Base-by-base conservation (phyloP, 2,888 invertebrate genomes). In the Pherbina coryleti region DNA sequence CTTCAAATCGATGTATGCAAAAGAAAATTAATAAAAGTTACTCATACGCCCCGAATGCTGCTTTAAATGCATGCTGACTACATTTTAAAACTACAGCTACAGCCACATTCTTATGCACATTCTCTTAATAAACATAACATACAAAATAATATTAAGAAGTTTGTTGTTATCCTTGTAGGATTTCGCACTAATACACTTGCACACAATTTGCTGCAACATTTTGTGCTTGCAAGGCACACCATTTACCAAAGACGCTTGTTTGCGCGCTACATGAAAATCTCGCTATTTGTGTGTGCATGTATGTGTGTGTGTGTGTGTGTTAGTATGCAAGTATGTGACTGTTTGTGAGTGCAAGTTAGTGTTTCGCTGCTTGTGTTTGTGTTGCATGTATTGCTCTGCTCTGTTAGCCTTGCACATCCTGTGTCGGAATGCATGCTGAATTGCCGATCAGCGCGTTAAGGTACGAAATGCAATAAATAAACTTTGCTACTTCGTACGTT, bases 201-300 rank as follows among this genome's bases (percentile, higher is more conserved):
- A 19, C 22, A 49, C 22, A 69, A 14, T 22, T 22, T 9, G 17
- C 44, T 28, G 22, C 17, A 34, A n/a, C 31, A 34, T 51, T 75
- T 57, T 34, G 62, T 53, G 31, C 57, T 57, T 44, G 44, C 31
- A 44, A n/a, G 11, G 3, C n/a, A 22, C 19, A 14, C 9, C 19
- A 5, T 73, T 37, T 60, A 28, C 17, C 31, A 53, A 37, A 70
- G 62, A 51, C 44, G 62, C 44, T 51, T 31, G 62, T 62, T 75
- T 49, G 53, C 28, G 71, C 64, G 37, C 49, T 25, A 1, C 19
- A 31, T 75, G 74, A 75, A 82, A 78, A 78, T 82, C 81, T 53
- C 22, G 51, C n/a, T 34, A n/a, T n/a, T n/a, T n/a, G n/a, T n/a
- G 37, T 0, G 11, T 62, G 73, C 22, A 5, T 60, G 19, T 75